Evolutionary conservation across 2,113 vertebrate genomes (phyloP), one percentile per base, ranked within the genome.

Genomic region (Alethe diademata): DNA sequence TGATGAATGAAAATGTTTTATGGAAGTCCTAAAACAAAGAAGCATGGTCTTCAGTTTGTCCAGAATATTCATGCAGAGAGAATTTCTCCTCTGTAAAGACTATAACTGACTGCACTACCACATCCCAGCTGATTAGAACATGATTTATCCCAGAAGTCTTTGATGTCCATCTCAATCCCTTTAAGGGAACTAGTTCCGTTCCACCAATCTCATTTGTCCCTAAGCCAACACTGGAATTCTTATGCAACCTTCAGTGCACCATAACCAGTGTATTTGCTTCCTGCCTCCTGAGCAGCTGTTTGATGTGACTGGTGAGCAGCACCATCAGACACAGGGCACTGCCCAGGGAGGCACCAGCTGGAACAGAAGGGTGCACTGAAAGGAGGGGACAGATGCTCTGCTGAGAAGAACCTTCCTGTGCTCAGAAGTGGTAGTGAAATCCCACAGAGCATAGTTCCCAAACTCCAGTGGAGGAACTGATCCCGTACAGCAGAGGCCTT

Each of bases 341-440:
- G 36, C 29, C 36, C 35, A 6, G 0, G 4, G 36, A 74, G 26
- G 45, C 35, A 72, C 42, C 28, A 29, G 18, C 0, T 35, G 60
- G 22, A 35, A 40, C 22, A 35, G 29, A 56, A 62, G 12, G 33
- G 14, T 3, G 1, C 5, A 17, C 8, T 38, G 80, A 57, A 67
- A n/a, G 11, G 15, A n/a, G 16, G 7, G n/a, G 19, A 43, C 42
- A 38, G 33, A 22, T 16, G 9, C 6, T 73, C 29, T 51, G 24
- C 14, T 8, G 4, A 42, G 38, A 42, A 64, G 10, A 12, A 9
- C 1, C 0, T 53, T 47, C 13, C 42, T 57, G 8, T 7, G 14
- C 36, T 79, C 31, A 57, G 57, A 38, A 65, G 10, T 8, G 6
- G 7, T 14, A 19, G 17, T 47, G 29, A 79, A 0, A 5, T 24